These are phyloP conservation scores for Cataglyphis livida DNA, from an alignment of 2,888 invertebrate species.

Conservation along the genomic window DNA sequence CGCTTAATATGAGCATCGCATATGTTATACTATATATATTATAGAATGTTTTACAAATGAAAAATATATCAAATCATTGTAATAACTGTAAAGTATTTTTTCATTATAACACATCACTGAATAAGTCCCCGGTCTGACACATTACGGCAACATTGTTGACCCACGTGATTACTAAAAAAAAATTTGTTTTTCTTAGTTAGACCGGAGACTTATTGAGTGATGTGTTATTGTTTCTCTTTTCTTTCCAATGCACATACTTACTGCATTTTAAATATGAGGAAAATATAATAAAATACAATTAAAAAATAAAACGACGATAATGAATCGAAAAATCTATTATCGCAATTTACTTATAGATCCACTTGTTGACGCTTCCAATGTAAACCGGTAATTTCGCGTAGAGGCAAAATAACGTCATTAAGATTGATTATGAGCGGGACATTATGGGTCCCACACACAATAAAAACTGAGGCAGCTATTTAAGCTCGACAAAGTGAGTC, in stretches of 20 bases:
- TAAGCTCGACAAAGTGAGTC: conserved; percentile 39
- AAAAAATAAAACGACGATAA: neutral
- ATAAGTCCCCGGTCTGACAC: too few species aligned
- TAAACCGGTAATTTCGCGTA: conserved; percentile 5
- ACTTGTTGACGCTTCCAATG: neutral
- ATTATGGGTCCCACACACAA: conserved; percentile 10
- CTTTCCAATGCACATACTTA: neutral
- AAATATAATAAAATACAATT: conserved; percentile 9
- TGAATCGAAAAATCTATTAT: neutral
- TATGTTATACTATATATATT: too few species aligned
- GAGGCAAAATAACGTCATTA: conserved; percentile 18
- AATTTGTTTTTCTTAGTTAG: too few species aligned
- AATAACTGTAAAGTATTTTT: too few species aligned
- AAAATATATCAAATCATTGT: too few species aligned
- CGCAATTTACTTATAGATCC: neutral
- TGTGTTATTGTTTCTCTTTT: neutral
- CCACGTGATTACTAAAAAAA: too few species aligned
- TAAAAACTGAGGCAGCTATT: conserved; percentile 3
- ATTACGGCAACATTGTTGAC: too few species aligned
- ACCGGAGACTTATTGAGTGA: too few species aligned
- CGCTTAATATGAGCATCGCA: too few species aligned
- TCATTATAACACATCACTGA: too few species aligned
- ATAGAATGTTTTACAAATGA: too few species aligned
- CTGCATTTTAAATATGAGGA: neutral
- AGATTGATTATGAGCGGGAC: neutral